Evolutionary conservation across 1,140 invertebrate genomes (phyloP).

Genomic region (Eumaeus atala): DNA sequence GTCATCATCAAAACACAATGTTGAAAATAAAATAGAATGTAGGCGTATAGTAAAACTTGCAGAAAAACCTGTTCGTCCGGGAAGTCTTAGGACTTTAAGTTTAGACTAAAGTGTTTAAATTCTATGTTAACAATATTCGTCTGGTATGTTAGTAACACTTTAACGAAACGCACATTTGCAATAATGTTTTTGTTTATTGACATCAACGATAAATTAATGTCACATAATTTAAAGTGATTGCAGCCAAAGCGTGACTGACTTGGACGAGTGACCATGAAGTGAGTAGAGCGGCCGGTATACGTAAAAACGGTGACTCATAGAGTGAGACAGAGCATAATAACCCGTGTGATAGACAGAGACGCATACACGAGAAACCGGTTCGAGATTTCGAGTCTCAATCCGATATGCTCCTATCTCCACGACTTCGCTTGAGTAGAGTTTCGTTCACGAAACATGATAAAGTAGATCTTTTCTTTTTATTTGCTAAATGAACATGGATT

Average conservation of each 20-base stretch:
- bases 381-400: conserved; percentile 71
- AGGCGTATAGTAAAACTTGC: too few species aligned
- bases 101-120: too few species aligned
- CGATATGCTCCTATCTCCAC: conserved; percentile 69
- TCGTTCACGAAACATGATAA: conserved; percentile 37
- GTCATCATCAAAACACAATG: too few species aligned
- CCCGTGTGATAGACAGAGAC: conserved; percentile 38
- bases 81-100: too few species aligned
- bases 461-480: conserved; percentile 41
- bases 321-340: conserved; percentile 41
- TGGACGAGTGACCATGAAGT: conserved; percentile 69
- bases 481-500: conserved; percentile 17
- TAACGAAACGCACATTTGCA: conserved; percentile 23
- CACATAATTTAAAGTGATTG: conserved; percentile 59
- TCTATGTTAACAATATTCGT: too few species aligned
- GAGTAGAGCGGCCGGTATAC: conserved; percentile 64
- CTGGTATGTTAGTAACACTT: too few species aligned
- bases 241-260: conserved; percentile 66
- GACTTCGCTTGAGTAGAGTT: conserved; percentile 53
- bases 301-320: conserved; percentile 67
- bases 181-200: conserved; percentile 50
- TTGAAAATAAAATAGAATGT: too few species aligned
- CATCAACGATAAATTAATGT: conserved; percentile 65
- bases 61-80: too few species aligned
- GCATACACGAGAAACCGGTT: conserved; percentile 55